Base-by-base conservation (phyloP, 2,113 vertebrate genomes). In the Thinocorus orbignyianus region DNA sequence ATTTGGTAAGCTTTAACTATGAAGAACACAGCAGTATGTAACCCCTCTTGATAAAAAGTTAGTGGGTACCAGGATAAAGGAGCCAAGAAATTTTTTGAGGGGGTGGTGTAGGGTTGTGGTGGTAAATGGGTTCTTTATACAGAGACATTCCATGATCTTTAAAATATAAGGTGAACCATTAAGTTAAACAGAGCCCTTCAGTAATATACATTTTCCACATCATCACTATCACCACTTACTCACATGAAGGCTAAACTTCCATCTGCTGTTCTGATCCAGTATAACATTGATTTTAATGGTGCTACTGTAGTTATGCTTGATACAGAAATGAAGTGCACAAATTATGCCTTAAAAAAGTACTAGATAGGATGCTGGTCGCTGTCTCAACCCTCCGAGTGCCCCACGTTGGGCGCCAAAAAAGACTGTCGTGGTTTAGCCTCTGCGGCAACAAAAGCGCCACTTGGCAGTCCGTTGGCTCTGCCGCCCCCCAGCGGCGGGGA, bases 51-150 rank as follows among this genome's bases (percentile, higher is more conserved):
- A 11, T 48, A 89, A 78, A 84, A 41, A 31, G 9, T 44, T 19
- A 41, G 25, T 0, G 82, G 48, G 49, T 41, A 85, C 18, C 20
- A 65, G 8, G 12, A 16, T 77, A 54, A 61, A 92, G 71, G 13
- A 81, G 11, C 3, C 4, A 28, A 62, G 49, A 93, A 86, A 79
- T 86, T 37, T 60, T 28, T 76, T 78, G n/a, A 10, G 14, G 10
- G 4, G 3, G 8, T 17, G 52, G 16, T 30, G 28, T 17, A 2
- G 3, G 1, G 7, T 18, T 4, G 1, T 16, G 6, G 11, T 57
- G 20, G 22, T n/a, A 58, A 64, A 39, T 4, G 7, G 18, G 11
- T 5, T 84, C 17, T 83, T 70, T 26, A 66, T 17, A 73, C 9
- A 73, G n/a, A 92, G 13, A 39, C 7, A 13, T 7, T 64, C 7